phyloP scores from a whole-genome alignment of 1,140 invertebrate genomes.

The Mizuhopecten yessoensis region DNA sequence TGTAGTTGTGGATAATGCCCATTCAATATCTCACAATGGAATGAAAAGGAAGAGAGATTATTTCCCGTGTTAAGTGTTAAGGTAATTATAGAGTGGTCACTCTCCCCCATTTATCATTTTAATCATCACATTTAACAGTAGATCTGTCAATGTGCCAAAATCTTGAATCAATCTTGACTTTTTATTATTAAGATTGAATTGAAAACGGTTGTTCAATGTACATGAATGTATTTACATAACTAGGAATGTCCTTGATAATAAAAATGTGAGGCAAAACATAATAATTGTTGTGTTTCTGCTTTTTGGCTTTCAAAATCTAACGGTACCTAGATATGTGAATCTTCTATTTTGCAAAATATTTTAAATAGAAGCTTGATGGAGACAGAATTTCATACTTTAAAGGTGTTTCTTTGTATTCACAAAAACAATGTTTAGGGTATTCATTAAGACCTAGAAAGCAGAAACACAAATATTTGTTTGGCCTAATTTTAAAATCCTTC shows the following conservation, averaged over 20 bases:
- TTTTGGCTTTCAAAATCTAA: neutral
- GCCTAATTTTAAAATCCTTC: neutral
- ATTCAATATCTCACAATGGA: too few relatives aligned
- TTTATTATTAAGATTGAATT: neutral
- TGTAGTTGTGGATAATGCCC: too few relatives aligned
- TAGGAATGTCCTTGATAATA: too few relatives aligned
- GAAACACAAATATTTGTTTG: neutral
- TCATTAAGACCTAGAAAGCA: neutral
- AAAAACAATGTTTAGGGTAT: neutral
- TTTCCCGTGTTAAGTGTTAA: neutral
- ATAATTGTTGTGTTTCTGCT: neutral
- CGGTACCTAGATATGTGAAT: neutral
- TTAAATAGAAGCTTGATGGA: neutral
- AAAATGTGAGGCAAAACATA: neutral
- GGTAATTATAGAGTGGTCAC: neutral
- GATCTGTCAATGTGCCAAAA: conserved; percentile 21
- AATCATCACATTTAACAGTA: conserved; percentile 27
- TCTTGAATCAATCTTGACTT: neutral
- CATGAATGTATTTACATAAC: neutral
- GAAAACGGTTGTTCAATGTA: too few relatives aligned
- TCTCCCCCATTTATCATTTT: neutral
- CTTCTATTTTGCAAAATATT: neutral
- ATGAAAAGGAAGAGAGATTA: too few relatives aligned
- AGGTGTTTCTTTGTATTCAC: neutral
- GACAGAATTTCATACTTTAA: neutral